Evolutionary conservation across 2,113 vertebrate species (phyloP).

Genomic region (Gobiocypris rarus): DNA sequence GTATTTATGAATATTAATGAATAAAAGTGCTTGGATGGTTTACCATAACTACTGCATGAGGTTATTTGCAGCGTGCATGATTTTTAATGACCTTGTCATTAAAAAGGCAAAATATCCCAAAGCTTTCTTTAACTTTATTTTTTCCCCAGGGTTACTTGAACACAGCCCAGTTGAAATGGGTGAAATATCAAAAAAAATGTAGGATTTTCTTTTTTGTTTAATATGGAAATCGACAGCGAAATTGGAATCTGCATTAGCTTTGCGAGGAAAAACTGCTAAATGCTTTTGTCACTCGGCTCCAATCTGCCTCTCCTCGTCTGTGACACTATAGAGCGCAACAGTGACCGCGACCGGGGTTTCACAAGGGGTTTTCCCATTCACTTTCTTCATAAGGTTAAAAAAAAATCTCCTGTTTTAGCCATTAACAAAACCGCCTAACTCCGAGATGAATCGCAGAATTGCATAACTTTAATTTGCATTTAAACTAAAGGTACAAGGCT

Average conservation of each 20-base stretch:
- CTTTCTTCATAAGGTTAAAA: neutral
- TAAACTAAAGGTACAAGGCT: neutral
- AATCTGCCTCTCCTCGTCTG: conserved; percentile 50
- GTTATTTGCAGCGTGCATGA: conserved; percentile 99
- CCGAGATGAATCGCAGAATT: neutral
- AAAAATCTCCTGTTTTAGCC: neutral
- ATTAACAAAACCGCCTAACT: neutral
- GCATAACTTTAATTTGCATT: neutral
- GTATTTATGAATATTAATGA: conserved; percentile 99
- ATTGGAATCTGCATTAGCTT: conserved; percentile 74
- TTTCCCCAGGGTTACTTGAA: conserved; percentile 80
- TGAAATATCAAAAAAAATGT: conserved; percentile 20
- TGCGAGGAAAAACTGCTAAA: conserved; percentile 69
- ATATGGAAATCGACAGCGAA: conserved; percentile 45
- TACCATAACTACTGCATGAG: conserved; percentile 99
- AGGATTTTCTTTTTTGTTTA: conserved; percentile 37
- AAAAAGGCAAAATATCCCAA: conserved; percentile 85
- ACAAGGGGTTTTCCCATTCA: neutral
- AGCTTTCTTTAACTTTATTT: conserved; percentile 84
- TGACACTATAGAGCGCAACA: neutral
- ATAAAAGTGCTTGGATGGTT: conserved; percentile 99
- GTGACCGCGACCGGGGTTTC: neutral
- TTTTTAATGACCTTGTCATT: conserved; percentile 94
- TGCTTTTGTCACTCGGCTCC: conserved; percentile 55
- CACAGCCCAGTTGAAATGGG: conserved; percentile 40